Base-by-base conservation (phyloP, 2,113 vertebrate species). In the Chaenocephalus aceratus region DNA sequence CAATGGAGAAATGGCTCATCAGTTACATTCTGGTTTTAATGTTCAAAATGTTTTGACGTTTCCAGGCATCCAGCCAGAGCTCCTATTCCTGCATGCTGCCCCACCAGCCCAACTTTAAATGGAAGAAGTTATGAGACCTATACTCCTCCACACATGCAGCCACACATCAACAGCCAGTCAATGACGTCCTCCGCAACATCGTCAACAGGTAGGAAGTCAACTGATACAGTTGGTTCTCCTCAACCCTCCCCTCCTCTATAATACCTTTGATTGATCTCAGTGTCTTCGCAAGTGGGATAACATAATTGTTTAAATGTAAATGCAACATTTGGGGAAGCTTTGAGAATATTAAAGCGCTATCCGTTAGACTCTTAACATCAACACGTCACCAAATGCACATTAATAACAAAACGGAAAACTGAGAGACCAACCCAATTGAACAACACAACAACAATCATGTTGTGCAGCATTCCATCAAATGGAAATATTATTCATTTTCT, bases 51-150 rank as follows among this genome's bases (percentile, higher is more conserved):
- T 0, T 18, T 77, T 74, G 87, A 3, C 83, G 95, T 95, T 96
- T 83, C 51, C 87, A 94, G 90, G 85, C 91, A 30, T 91, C 98
- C 94, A 98, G 96, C 89, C 98, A 99, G 95, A 96, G 97, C 86
- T 98, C 98, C 56, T 99, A 99, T 85, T 99, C 98, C 91, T 99
- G 98, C 96, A 99, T 99, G 98, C 92, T 99, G 93, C 97, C 98
- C 98, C 90, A 97, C 96, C 88, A 99, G 96, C 90, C 96, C 98
- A 26, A 95, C 97, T 10, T 95, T 99, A 87, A 99, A 98, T 49
- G 97, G 97, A 76, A 96, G 98, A 94, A 98, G 96, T 91, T 99
- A 99, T 79, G 98, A 99, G 11, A 97, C 97, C 11, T 99, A 99
- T 80, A 98, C 97, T 14, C 96, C 98, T 83, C 96, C 97, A 72